Evolutionary conservation across 2,113 vertebrate species (phyloP), one percentile per base, ranked within the genome.

Genomic region (Salvelinus alpinus): DNA sequence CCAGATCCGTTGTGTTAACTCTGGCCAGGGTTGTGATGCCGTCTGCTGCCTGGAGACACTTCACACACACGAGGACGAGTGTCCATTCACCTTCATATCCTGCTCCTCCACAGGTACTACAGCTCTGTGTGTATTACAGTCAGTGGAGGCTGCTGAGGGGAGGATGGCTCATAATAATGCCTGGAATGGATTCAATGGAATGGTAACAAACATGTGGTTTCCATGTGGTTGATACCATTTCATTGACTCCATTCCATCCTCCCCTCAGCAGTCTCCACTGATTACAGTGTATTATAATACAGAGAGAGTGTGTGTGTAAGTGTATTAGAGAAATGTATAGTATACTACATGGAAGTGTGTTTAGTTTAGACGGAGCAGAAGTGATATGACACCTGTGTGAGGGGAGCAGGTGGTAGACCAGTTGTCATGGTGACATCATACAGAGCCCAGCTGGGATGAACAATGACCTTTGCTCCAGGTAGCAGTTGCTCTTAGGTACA

Each of bases 41-140:
- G 85, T 96, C 80, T 95, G 94, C 88, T 89, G 93, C n/a, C 88
- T 97, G 84, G 96, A 97, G 87, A 94, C 88, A 13, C 82, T 96
- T 76, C 94, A 95, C 82, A 81, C 92, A 48, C 96, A 97, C 1
- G 95, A 97, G 84, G 91, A 93, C 59, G 93, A 96, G 77, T 97
- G 96, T 77, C 93, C 95, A 79, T 96, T 94, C 83, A 90, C 92
- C 82, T 93, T 88, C 75, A 85, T 95, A 29, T 87, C 90, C 73
- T 96, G 95, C 88, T 91, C 92, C 73, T 95, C 95, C 85, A 84
- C 91, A 1, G 95, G 95, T 96, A 85, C 3, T 64, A 64, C 70
- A 66, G 27, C 24, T 16, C 31, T 24, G 5, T 54, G 14, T 72
- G 48, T 47, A 34, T 2, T 44, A 44, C 38, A 44, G 38, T 44